Evolutionary conservation across 2,797 vertebrate genomes (phyloP).

Genomic region (Diceros bicornis): DNA sequence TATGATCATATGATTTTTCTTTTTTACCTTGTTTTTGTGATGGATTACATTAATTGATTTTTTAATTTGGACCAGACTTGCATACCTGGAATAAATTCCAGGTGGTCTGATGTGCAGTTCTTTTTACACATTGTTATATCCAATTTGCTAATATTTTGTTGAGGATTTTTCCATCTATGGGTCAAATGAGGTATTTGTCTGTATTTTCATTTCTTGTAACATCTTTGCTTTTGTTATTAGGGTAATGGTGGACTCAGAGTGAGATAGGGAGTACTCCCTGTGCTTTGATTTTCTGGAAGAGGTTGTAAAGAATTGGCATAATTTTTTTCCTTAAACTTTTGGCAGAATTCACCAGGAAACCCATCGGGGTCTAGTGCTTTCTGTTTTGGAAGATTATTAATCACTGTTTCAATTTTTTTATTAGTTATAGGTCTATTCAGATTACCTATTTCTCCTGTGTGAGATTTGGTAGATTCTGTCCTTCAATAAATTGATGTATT

Average conservation of each 20-base stretch:
- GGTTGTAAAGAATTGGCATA: not conserved
- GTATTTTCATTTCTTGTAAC: not conserved
- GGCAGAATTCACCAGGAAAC: not conserved
- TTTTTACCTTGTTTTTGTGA: no score
- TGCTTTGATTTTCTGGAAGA: not conserved
- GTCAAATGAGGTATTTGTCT: no score
- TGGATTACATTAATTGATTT: not conserved
- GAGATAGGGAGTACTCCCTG: not conserved
- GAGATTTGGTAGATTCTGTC: not conserved
- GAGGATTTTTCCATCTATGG: no score
- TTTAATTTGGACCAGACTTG: not conserved
- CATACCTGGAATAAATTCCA: not conserved
- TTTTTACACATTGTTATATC: not conserved
- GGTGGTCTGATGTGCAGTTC: not conserved
- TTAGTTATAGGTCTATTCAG: not conserved
- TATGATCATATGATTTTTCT: not conserved
- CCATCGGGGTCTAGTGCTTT: not conserved
- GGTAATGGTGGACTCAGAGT: not conserved
- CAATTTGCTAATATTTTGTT: not conserved
- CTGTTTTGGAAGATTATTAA: not conserved
- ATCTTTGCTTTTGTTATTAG: not conserved
- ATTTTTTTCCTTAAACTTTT: no score
- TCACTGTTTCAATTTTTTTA: not conserved
- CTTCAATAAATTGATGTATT: not conserved
- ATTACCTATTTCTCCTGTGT: not conserved